phyloP scores from a whole-genome alignment of 2,113 vertebrate genomes.

The Eretmodus cyanostictus region DNA sequence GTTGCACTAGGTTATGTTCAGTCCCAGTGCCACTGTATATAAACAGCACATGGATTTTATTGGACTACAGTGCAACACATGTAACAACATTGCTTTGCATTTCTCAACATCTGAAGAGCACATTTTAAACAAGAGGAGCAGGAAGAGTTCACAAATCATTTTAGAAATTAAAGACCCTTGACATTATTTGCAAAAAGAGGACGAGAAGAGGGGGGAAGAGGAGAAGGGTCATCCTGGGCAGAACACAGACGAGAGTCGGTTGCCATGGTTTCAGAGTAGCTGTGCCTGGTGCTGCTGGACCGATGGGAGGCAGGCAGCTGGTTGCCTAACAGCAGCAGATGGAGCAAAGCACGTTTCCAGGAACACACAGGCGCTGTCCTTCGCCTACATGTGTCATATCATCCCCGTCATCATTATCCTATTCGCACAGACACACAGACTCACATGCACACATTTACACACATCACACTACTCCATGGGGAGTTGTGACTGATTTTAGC shows the following conservation, averaged over 20 bases:
- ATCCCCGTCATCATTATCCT: slow-evolving; percentile 30
- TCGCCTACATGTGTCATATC: slow-evolving; percentile 52
- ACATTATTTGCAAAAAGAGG: background rate
- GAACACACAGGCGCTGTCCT: slow-evolving; percentile 44
- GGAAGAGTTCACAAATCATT: background rate
- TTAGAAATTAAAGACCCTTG: background rate
- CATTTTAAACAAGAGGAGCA: background rate
- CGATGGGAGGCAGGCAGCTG: slow-evolving; percentile 59
- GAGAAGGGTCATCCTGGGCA: slow-evolving; percentile 1
- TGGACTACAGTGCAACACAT: background rate
- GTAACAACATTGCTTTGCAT: background rate
- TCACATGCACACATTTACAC: background rate
- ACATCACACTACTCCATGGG: background rate
- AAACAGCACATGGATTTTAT: background rate
- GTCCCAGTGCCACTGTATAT: background rate
- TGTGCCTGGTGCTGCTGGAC: slow-evolving; percentile 52
- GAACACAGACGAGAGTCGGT: slow-evolving; percentile 31
- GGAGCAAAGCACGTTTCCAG: slow-evolving; percentile 55
- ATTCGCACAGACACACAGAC: background rate
- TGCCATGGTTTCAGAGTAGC: slow-evolving; percentile 58
- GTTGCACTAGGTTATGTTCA: background rate
- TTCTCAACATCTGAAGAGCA: background rate
- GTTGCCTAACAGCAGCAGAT: slow-evolving; percentile 66
- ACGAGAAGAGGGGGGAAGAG: background rate
- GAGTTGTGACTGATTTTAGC: background rate